Evolutionary conservation across 1,140 invertebrate species (phyloP).

Genomic region (Drosophila cardini): DNA sequence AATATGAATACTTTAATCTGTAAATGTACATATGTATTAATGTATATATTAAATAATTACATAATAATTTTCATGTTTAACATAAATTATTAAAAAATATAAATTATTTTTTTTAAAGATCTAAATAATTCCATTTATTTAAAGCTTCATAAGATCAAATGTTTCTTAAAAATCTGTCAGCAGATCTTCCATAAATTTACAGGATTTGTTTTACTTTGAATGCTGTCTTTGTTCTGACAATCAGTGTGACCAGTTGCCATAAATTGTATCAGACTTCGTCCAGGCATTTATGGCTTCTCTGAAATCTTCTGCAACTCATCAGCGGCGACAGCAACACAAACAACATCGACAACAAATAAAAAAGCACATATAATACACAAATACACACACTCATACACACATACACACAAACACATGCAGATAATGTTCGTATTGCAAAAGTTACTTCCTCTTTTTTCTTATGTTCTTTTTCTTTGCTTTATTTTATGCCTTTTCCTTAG

Average conservation of each 20-base stretch:
- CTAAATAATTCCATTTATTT: no score
- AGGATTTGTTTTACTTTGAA: no score
- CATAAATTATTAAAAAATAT: no score
- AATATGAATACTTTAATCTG: no score
- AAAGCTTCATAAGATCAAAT: no score
- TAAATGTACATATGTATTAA: no score
- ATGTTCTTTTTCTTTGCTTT: constrained; percentile 42
- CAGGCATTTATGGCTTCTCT: constrained; percentile 23
- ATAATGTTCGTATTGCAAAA: constrained; percentile 66
- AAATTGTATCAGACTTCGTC: neutral
- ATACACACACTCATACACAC: constrained; percentile 15
- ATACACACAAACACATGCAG: constrained; percentile 38
- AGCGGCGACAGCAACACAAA: constrained; percentile 18
- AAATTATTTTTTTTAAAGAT: no score
- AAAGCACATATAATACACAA: constrained; percentile 32
- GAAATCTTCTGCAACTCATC: constrained; percentile 27
- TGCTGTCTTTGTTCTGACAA: neutral
- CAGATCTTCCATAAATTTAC: no score
- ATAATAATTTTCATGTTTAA: no score
- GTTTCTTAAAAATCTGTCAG: no score
- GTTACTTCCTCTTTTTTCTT: constrained; percentile 42
- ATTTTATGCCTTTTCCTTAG: constrained; percentile 75
- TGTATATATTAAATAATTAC: no score
- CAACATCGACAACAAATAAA: constrained; percentile 14
- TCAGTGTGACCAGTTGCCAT: constrained; percentile 15